A percentile compares a stretch with the other conserved stretches of the same genome.
These are phyloP conservation scores for Sinelater perroti DNA, from an alignment of 2,888 invertebrate species.

Conservation along the genomic window DNA sequence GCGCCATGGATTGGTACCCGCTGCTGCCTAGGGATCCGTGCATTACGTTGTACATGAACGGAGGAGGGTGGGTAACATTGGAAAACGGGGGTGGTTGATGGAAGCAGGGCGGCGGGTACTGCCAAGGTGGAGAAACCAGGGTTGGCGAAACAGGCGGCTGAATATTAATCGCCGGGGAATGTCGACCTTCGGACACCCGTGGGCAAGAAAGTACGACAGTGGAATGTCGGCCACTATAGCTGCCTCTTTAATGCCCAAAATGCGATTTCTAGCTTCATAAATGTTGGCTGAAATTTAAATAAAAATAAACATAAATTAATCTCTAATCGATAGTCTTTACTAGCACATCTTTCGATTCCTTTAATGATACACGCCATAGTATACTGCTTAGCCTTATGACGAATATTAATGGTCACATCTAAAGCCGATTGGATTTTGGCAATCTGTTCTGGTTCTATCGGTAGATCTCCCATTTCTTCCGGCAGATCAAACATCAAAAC, in stretches of 20 bases:
- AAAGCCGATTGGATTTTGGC: slow-evolving; percentile 78
- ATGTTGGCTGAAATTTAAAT: slow-evolving; percentile 71
- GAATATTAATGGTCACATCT: slow-evolving; percentile 85
- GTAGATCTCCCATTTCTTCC: slow-evolving; percentile 70
- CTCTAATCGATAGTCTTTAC: too few relatives aligned
- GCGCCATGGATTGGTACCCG: slow-evolving; percentile 51
- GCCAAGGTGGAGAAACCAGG: slow-evolving; percentile 55
- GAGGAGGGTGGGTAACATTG: slow-evolving; percentile 52
- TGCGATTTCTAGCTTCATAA: slow-evolving; percentile 87
- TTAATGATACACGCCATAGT: slow-evolving; percentile 88
- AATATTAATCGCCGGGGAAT: slow-evolving; percentile 25
- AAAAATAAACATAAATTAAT: too few relatives aligned
- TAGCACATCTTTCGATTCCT: slow-evolving; percentile 88
- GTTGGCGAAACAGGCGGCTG: slow-evolving; percentile 48
- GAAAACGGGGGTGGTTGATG: slow-evolving; percentile 48
- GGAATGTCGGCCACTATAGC: slow-evolving; percentile 77
- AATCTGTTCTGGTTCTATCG: slow-evolving; percentile 68
- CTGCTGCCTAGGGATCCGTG: slow-evolving; percentile 53
- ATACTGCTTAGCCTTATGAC: slow-evolving; percentile 89
- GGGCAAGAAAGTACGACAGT: slow-evolving; percentile 67
- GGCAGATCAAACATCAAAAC: slow-evolving; percentile 94
- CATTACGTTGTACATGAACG: slow-evolving; percentile 50
- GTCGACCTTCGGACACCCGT: slow-evolving; percentile 39
- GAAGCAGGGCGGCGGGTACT: slow-evolving; percentile 43
- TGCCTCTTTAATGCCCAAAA: slow-evolving; percentile 78